Evolutionary conservation across 2,888 invertebrate species (phyloP), one percentile per base, ranked within the genome.

Genomic region (Leptothorax acervorum): DNA sequence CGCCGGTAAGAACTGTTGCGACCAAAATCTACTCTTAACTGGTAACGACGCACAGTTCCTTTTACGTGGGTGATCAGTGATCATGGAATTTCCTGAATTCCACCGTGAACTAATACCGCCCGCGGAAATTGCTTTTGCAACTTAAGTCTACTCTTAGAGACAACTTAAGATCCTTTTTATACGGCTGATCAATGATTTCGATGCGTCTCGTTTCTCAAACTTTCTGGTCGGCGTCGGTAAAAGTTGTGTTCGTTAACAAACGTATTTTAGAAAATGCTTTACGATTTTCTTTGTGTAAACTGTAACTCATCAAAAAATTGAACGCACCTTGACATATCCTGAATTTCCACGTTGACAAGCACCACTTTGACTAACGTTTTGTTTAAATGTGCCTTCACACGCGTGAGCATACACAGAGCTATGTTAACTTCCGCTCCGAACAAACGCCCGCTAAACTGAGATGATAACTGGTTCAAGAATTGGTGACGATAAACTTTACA

Each of bases 401-500:
- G 15, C 45, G n/a, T 45, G 31, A 78, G 42, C 55, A 68, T 31
- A 78, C 31, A n/a, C 23, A 75, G 9, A n/a, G 4, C 31, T 48
- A 45, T 9, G 3, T 75, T 45, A 23, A 68, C 55, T n/a, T 78
- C 35, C 15, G 60, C 60, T 60, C 48, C 60, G 70, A 73, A 79
- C 48, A n/a, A 63, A 45, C 12, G 28, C 48, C 39, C 71, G 71
- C 79, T 23, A 48, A 73, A 23, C 23, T 15, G 39, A 62, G 73
- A 48, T 51, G 48, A 71, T 28, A 42, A 45, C 48, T 39, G 60
- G 28, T 79, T 79, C 35, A 48, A 71, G 48, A 79, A 60, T 71
- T 15, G 48, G 0, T 71, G 79, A 65, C n/a, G 39, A 81, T 60
- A 79, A 39, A 73, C 48, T 81, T 45, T 79, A 79, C 71, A 79